Conservation (phyloP, 2,113 vertebrate species). For the Corythoichthys intestinalis region DNA sequence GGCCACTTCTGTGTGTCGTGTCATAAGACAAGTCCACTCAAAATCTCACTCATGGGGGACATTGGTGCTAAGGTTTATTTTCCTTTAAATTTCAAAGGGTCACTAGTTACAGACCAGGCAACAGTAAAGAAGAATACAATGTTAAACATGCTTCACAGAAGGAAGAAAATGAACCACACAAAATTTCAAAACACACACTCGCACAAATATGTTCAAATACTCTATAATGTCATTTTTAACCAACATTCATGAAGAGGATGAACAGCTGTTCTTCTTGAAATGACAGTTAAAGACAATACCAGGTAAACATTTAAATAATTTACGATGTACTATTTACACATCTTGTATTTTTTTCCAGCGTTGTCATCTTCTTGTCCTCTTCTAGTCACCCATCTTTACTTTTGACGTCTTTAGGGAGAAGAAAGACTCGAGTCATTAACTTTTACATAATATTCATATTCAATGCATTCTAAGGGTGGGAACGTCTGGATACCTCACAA, state of each 20-base stretch:
- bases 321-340: slow-evolving; percentile 77
- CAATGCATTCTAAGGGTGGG: no score
- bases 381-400: slow-evolving; percentile 98
- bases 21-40: background rate
- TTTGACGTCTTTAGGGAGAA: slow-evolving; percentile 84
- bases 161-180: slow-evolving; percentile 16
- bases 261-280: slow-evolving; percentile 56
- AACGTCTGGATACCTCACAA: no score
- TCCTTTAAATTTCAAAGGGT: background rate
- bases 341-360: slow-evolving; percentile 57
- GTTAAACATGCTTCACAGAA: slow-evolving; percentile 62
- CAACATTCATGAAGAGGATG: slow-evolving; percentile 48
- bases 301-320: slow-evolving; percentile 78
- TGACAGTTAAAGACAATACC: slow-evolving; percentile 68
- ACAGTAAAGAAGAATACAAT: slow-evolving; percentile 51
- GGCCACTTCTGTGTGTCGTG: background rate
- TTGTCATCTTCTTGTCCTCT: slow-evolving; percentile 24
- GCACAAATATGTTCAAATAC: slow-evolving; percentile 53
- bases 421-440: background rate
- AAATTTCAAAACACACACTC: slow-evolving; percentile 28
- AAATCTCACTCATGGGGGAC: background rate
- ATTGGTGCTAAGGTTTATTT: background rate
- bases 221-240: slow-evolving; percentile 56
- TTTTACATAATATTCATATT: background rate
- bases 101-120: slow-evolving; percentile 40